Evolutionary conservation across 64 coral and sea anemone species (phyloP).

Genomic region (Orbicella faveolata): DNA sequence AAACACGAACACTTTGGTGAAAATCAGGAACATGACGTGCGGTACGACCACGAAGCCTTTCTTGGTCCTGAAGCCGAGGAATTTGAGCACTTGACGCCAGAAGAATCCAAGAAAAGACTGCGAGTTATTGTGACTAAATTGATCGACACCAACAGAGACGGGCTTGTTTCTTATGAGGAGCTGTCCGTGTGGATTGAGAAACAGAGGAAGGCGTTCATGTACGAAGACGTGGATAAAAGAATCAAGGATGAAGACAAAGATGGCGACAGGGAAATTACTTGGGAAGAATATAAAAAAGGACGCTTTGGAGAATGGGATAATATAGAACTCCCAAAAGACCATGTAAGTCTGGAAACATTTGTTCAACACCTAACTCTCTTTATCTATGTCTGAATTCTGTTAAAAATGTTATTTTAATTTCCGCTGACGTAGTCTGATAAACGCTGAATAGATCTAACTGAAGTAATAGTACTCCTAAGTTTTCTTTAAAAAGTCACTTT

Average conservation of each 20-base stretch:
- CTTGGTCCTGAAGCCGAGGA: conserved; percentile 89
- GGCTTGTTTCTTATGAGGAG: conserved; percentile 66
- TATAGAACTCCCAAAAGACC: conserved; percentile 66
- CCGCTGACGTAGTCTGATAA: no score
- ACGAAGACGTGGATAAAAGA: conserved; percentile 90
- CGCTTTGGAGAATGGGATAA: conserved; percentile 91
- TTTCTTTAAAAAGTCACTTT: no score
- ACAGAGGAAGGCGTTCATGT: conserved; percentile 97
- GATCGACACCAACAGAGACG: conserved; percentile 85
- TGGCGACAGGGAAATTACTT: conserved; percentile 83
- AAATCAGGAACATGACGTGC: conserved; percentile 68
- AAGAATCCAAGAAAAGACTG: conserved; percentile 84
- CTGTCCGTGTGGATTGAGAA: conserved; percentile 89
- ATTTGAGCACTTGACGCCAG: conserved; percentile 81
- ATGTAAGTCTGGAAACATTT: conserved; percentile 60
- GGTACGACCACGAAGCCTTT: conserved; percentile 94
- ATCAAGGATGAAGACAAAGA: conserved; percentile 84
- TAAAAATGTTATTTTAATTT: no score
- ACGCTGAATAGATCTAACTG: no score
- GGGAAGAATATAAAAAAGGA: conserved; percentile 83
- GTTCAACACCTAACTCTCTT: not conserved
- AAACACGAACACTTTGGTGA: conserved; percentile 78
- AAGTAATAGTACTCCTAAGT: no score
- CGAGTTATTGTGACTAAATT: conserved; percentile 70
- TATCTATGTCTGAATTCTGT: no score